Evolutionary conservation across 2,888 invertebrate species (phyloP), one percentile per base, ranked within the genome.

Genomic region (Julus scandinavius): DNA sequence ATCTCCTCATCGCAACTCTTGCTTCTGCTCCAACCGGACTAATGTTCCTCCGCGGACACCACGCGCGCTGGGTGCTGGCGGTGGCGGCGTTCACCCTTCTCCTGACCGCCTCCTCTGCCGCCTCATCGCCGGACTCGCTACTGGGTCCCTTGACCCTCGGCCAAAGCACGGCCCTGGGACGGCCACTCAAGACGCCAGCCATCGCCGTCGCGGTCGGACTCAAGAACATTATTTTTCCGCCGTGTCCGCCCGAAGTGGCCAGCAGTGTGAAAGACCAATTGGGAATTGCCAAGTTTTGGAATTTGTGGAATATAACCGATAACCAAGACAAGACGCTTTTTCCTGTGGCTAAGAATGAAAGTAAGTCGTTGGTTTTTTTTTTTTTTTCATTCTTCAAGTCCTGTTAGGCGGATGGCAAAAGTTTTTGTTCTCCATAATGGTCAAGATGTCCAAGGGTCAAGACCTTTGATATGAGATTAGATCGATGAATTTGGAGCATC

Each of bases 281-380:
- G 86, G 88, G 88, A 54, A 88, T 88, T 86, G 86, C 49, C 58
- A 88, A 88, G 41, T 88, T 88, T 63, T 88, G 88, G 88, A 86
- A 58, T 50, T 80, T 88, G 63, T 88, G 88, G 88, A 88, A 88
- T 88, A 85, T 41, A 41, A 88, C 86, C 29, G 54, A 54, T 87
- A 80, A 80, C 80, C 54, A 54, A 20, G 87, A 54, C 87, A 85
- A 49, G 45, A 54, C 87, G 87, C 80, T 80, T 11, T 80, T 80
- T 40, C 80, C 87, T 9, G 87, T 41, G 2, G 58, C 87, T 38
- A 87, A 87, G 54, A 54, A 41, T 13, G 54, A 87, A 87, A 87
- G 87, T 87, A 87, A 87, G 87, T 87, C 45, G 11, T 20, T 80
- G 38, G 38, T 13, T 17, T 54, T 17, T 4, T 11, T 54, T 54